These are phyloP conservation scores for Chloroclysta siterata DNA, from an alignment of 2,888 invertebrate species.

Conservation along the genomic window DNA sequence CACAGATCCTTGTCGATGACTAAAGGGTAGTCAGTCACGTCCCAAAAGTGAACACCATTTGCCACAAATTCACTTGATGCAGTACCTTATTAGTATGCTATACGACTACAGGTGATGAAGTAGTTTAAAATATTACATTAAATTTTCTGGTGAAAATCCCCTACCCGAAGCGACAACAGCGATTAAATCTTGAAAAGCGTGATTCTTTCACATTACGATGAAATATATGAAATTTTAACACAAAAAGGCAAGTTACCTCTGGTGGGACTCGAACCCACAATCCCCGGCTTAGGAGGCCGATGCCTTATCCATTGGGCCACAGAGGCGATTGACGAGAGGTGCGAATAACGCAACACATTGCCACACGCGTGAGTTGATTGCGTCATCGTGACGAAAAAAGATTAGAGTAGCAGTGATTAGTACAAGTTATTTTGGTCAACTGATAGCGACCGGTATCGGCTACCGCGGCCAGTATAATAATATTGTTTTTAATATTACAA, in stretches of 20 bases:
- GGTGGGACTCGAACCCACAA: slow-evolving; percentile 95
- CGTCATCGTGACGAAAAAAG: slow-evolving; percentile 57
- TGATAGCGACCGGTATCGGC: slow-evolving; percentile 15
- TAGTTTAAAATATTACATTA: too few relatives aligned
- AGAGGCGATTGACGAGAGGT: slow-evolving; percentile 94
- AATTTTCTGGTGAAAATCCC: too few relatives aligned
- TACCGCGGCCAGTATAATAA: not conserved
- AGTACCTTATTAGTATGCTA: too few relatives aligned
- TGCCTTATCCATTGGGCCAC: slow-evolving; percentile 94
- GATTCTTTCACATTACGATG: not conserved
- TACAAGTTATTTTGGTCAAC: slow-evolving; percentile 42
- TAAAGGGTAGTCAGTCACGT: too few relatives aligned
- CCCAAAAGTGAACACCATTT: too few relatives aligned
- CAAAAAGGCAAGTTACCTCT: slow-evolving; percentile 87
- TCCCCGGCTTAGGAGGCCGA: slow-evolving; percentile 94
- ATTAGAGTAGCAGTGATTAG: slow-evolving; percentile 46
- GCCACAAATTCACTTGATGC: too few relatives aligned
- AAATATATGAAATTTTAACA: slow-evolving; percentile 14
- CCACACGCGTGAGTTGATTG: slow-evolving; percentile 47
- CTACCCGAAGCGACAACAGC: too few relatives aligned
- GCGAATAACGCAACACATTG: slow-evolving; percentile 86
- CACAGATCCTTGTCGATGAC: too few relatives aligned
- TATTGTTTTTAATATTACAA: not conserved
- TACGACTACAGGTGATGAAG: too few relatives aligned
- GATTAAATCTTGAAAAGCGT: not conserved